phyloP scores from a whole-genome alignment of 2,888 invertebrate genomes.

The Oscheius onirici region DNA sequence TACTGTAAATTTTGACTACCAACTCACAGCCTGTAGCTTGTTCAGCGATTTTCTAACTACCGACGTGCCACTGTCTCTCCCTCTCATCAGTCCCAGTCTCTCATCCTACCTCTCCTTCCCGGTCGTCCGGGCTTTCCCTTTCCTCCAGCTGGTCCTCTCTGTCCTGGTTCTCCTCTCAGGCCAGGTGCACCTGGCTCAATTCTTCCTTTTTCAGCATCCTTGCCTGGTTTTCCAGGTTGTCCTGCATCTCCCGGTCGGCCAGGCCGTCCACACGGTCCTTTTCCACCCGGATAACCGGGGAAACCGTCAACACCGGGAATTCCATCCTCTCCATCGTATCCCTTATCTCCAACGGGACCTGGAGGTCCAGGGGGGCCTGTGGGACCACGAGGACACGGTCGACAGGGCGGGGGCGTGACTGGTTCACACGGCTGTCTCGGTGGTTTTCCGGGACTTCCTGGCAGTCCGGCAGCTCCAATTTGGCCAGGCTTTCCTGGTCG shows the following conservation, averaged over 20 bases:
- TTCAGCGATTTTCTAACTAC: too few species aligned
- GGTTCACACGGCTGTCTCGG: conserved; percentile 39
- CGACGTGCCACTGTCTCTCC: too few species aligned
- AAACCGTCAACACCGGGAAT: background rate
- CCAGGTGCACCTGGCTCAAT: conserved; percentile 38
- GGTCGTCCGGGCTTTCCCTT: conserved; percentile 29
- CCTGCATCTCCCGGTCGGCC: conserved; percentile 7
- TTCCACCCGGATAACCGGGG: background rate
- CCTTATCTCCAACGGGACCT: conserved; percentile 5
- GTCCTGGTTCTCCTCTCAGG: conserved; percentile 45
- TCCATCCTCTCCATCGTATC: conserved; percentile 9
- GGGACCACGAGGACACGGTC: conserved; percentile 41
- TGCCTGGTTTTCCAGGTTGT: conserved; percentile 13
- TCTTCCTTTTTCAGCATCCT: conserved; percentile 2
- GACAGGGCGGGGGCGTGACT: conserved; percentile 45
- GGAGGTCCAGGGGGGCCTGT: conserved; percentile 34
- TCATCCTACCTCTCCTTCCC: conserved; percentile 1
- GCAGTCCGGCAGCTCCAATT: conserved; percentile 45
- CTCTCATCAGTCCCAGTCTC: too few species aligned
- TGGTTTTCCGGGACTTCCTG: conserved; percentile 42
- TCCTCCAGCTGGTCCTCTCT: conserved; percentile 39
- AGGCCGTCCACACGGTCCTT: conserved; percentile 6
- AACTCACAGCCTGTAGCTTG: too few species aligned
- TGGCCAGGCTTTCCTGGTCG: conserved; percentile 42
- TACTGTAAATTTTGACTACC: too few species aligned